Evolutionary conservation across 2,113 vertebrate genomes (phyloP), one percentile per base, ranked within the genome.

Genomic region (Dunckerocampus dactyliophorus): DNA sequence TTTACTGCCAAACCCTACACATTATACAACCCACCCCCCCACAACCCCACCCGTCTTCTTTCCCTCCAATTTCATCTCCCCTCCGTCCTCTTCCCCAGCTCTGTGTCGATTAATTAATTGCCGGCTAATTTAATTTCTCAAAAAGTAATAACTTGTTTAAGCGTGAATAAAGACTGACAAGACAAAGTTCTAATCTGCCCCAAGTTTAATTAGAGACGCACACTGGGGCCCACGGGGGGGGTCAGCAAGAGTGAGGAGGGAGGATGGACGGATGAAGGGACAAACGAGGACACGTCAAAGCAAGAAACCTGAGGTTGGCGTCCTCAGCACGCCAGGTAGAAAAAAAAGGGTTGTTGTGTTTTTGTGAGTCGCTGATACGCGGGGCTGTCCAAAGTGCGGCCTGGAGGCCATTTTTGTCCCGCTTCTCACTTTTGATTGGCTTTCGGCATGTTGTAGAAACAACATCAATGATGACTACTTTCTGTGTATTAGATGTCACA

Each of bases 71-170:
- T 54, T 43, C 53, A 16, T 61, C 58, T 21, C 59, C 62, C 46
- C 49, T 46, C 59, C 73, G 59, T 79, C 83, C 76, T 75, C 69
- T 71, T 87, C 82, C 69, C 64, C 76, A 71, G 82, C 84, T 84
- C 80, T 69, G 80, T 85, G 88, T 88, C 81, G 76, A 88, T 90
- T 90, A 90, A 91, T 90, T 91, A 90, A 91, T 91, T 89, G 88
- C 79, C 74, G 75, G 82, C 88, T 90, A 90, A 91, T 91, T 91
- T 88, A 89, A 91, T 91, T 90, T 88, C 78, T 84, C 75, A 73
- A 85, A 88, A 89, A 88, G 86, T 89, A 90, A 91, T 91, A 90
- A 90, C 82, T 90, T 88, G 89, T 89, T 90, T 89, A 90, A 90
- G 85, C 78, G 77, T 76, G 86, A 89, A 90, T 89, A 88, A 85